phyloP scores from a whole-genome alignment of 2,113 vertebrate genomes.

The Oenanthe melanoleuca region DNA sequence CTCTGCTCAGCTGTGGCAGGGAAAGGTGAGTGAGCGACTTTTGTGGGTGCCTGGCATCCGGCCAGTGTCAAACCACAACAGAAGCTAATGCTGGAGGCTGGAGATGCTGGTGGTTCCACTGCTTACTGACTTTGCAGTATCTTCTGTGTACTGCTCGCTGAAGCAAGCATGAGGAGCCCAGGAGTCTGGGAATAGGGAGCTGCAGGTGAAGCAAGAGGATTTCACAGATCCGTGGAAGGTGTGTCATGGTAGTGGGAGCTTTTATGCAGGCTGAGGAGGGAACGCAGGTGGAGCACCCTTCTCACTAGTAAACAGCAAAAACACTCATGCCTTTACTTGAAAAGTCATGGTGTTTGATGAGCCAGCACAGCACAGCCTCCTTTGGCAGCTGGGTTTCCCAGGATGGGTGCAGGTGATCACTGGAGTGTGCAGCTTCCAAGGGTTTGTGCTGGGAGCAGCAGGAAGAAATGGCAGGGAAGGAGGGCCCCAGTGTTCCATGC shows the following conservation, averaged over 20 bases:
- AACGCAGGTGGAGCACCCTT: neutral
- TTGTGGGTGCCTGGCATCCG: rapidly evolving
- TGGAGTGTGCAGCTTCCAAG: neutral
- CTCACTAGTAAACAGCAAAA: neutral
- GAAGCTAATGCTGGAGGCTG: neutral
- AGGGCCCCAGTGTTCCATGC: rapidly evolving
- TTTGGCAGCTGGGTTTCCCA: neutral
- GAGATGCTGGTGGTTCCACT: neutral
- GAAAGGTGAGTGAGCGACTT: rapidly evolving
- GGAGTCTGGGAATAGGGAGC: neutral
- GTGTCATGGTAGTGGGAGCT: neutral
- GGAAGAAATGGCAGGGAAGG: neutral
- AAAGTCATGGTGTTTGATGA: neutral
- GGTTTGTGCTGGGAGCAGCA: neutral
- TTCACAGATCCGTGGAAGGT: neutral
- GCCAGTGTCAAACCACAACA: neutral
- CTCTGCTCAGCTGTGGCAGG: neutral
- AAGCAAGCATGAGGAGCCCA: neutral
- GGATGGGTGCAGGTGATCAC: neutral
- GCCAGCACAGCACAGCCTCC: neutral
- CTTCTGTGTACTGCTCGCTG: neutral
- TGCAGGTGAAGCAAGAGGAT: neutral
- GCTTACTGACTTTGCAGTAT: neutral
- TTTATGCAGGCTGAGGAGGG: neutral
- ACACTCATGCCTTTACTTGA: slow-evolving; percentile 39